Evolutionary conservation across 2,113 vertebrate species (phyloP).

Genomic region (Silurus meridionalis): DNA sequence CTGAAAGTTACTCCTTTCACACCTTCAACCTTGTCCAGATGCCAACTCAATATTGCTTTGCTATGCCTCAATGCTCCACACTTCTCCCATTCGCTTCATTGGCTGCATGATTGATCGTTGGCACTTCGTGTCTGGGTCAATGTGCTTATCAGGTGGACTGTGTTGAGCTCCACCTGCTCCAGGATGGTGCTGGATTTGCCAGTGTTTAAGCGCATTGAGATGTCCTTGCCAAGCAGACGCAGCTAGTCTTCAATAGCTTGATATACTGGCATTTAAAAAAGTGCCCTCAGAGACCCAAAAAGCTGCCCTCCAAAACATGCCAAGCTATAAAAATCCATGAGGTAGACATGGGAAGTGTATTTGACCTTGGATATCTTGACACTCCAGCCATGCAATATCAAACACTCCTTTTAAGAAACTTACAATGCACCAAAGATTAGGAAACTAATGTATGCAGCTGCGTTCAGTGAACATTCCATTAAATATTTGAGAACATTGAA

Average conservation of each 20-base stretch:
- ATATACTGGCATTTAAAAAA: conserved; percentile 28
- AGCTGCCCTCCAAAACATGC: conserved; percentile 23
- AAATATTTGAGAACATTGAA: neutral
- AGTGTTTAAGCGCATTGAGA: conserved; percentile 15
- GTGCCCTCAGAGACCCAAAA: conserved; percentile 16
- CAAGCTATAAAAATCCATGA: conserved; percentile 23
- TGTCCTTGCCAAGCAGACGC: conserved; percentile 21
- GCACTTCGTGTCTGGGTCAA: conserved; percentile 47
- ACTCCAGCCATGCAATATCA: conserved; percentile 30
- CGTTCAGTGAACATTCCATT: neutral
- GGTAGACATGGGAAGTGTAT: conserved; percentile 1
- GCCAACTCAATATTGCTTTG: conserved; percentile 47
- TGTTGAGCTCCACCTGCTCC: conserved; percentile 45
- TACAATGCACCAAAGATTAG: neutral
- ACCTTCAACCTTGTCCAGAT: conserved; percentile 34
- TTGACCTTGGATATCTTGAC: conserved; percentile 30
- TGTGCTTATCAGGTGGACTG: conserved; percentile 50
- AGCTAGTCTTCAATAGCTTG: conserved; percentile 26
- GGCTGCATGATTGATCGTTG: conserved; percentile 47
- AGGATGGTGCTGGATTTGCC: conserved; percentile 35
- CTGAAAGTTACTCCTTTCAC: conserved; percentile 29
- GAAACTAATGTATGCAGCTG: conserved; percentile 24
- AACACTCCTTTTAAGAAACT: neutral
- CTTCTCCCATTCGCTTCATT: conserved; percentile 42
- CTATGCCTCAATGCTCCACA: conserved; percentile 36